A percentile compares a stretch with the other conserved stretches of the same genome.
Conservation (phyloP, 2,797 vertebrate genomes). For the Sebastes alutus region DNA sequence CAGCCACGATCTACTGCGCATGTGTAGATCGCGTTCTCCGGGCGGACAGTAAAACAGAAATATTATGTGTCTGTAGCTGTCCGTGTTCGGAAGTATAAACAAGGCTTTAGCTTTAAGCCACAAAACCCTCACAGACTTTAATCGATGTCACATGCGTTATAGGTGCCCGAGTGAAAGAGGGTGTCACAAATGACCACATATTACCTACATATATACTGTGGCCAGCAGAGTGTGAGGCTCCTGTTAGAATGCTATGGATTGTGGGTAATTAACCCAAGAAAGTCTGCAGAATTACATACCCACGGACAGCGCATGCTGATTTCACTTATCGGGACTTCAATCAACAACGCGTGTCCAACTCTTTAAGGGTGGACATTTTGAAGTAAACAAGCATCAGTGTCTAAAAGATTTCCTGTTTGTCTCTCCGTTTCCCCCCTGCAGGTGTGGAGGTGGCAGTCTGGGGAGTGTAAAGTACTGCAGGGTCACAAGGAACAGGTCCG, state of each 20-base stretch:
- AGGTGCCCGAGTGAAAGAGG: not conserved
- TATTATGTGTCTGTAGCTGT: no score
- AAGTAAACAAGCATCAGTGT: not conserved
- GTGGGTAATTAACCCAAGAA: not conserved
- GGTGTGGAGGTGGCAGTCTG: slow-evolving; percentile 92
- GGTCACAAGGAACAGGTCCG: slow-evolving; percentile 92
- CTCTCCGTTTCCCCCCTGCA: slow-evolving; percentile 60
- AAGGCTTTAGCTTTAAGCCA: not conserved
- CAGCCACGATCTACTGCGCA: no score
- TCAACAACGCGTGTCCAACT: not conserved
- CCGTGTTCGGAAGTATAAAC: no score
- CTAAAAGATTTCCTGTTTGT: not conserved
- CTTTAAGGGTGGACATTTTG: not conserved
- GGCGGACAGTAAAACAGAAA: no score
- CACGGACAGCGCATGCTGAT: not conserved
- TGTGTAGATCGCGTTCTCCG: no score
- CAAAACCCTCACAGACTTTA: not conserved
- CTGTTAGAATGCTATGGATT: not conserved
- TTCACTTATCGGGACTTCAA: not conserved
- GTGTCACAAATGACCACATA: not conserved
- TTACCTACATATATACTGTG: not conserved
- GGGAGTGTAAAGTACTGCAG: slow-evolving; percentile 79
- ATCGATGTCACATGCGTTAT: not conserved
- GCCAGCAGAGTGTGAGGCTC: not conserved
- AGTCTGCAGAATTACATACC: not conserved